Percentiles rank a stretch among this genome's conserved stretches.
Evolutionary conservation across 2,797 vertebrate genomes (phyloP).

Genomic region (Peromyscus aztecus): DNA sequence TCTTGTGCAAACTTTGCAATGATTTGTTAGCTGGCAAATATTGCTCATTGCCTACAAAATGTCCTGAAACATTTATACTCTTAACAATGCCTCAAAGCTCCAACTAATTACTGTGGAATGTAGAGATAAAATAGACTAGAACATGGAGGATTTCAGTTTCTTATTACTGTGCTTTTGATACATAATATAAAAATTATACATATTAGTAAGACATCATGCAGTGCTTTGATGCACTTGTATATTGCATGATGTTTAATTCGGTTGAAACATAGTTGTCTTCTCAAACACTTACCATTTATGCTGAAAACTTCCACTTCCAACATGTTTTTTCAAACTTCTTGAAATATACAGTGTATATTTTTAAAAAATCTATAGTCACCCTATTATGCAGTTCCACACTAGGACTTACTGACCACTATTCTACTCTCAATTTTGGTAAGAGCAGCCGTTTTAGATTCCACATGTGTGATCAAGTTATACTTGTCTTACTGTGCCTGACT

Average conservation of each 20-base stretch:
- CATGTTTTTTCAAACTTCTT: not conserved
- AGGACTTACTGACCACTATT: not conserved
- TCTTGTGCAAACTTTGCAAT: conserved; percentile 13
- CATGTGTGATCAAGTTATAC: not conserved
- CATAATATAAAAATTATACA: not conserved
- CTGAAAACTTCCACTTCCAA: not conserved
- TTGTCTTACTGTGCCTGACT: not conserved
- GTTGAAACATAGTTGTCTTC: not conserved
- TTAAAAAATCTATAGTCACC: not conserved
- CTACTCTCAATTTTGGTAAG: not conserved
- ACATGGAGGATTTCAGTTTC: not conserved
- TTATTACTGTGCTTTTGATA: not conserved
- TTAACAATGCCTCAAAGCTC: not conserved
- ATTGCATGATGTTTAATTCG: not conserved
- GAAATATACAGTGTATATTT: not conserved
- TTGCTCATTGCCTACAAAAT: not conserved
- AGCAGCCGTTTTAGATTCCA: not conserved
- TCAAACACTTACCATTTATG: not conserved
- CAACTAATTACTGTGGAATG: conserved; percentile 17
- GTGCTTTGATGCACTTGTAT: not conserved
- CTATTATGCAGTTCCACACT: not conserved
- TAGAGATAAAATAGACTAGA: not conserved
- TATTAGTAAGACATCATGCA: not conserved
- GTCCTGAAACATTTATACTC: conserved; percentile 17
- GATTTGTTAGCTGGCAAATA: conserved; percentile 13